A percentile compares a stretch with the other conserved stretches of the same genome.
These are phyloP conservation scores for Xestia xanthographa DNA, from an alignment of 2,888 invertebrate species.

Conservation along the genomic window DNA sequence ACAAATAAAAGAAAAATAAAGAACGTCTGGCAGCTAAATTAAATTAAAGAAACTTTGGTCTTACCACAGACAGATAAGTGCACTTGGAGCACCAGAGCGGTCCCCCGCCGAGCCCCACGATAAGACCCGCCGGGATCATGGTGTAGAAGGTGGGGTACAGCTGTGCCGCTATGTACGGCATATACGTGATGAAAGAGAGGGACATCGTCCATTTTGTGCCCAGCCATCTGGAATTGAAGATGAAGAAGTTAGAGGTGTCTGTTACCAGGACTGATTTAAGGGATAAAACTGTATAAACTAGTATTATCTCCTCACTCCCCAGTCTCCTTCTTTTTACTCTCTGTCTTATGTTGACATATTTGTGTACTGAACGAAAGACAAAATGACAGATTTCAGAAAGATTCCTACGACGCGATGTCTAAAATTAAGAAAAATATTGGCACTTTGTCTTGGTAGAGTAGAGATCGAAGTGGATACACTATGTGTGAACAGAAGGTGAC, in stretches of 20 bases:
- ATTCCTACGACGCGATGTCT: too few species aligned
- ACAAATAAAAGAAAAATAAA: background rate
- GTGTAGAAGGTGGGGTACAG: slow-evolving; percentile 92
- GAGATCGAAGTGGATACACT: too few species aligned
- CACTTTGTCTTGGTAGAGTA: too few species aligned
- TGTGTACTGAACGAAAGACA: background rate
- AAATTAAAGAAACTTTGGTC: slow-evolving; percentile 45
- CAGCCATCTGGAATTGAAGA: slow-evolving; percentile 85
- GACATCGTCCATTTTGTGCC: slow-evolving; percentile 93
- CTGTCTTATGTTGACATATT: background rate
- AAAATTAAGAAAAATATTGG: too few species aligned
- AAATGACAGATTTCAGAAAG: too few species aligned
- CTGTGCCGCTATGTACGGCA: slow-evolving; percentile 93
- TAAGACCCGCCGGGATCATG: slow-evolving; percentile 91
- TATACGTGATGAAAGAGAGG: slow-evolving; percentile 91
- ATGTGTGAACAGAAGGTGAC: background rate
- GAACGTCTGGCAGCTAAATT: background rate
- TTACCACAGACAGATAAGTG: slow-evolving; percentile 92
- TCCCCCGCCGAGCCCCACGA: slow-evolving; percentile 92
- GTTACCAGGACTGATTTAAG: background rate
- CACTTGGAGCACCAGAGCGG: slow-evolving; percentile 94
- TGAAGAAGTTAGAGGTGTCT: background rate
- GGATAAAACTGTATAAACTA: background rate
- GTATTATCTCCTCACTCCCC: background rate
- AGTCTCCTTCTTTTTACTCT: background rate